Evolutionary conservation across 2,113 vertebrate species (phyloP), one percentile per base, ranked within the genome.

Genomic region (Dunckerocampus dactyliophorus): DNA sequence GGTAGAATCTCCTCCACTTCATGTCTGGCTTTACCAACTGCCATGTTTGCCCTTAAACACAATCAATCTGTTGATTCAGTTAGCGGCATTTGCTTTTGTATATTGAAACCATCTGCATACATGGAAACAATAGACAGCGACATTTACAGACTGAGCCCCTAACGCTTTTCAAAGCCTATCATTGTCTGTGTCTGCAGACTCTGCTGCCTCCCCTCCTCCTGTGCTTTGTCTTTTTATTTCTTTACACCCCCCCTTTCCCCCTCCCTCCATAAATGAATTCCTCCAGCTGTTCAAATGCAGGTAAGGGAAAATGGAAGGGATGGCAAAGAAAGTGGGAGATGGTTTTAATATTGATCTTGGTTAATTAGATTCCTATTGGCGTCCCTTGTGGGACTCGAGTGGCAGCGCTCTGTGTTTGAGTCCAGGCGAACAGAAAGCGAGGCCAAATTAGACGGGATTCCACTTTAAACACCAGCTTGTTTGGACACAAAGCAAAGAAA

Each of bases 361-460:
- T 89, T 89, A 89, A 90, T 89, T 89, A 89, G 82, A 88, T 89
- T 89, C 82, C 83, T 82, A 75, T 87, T 82, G 75, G 66, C 82
- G 75, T 85, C 83, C 74, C 53, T 1, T 62, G 53, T 79, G 83
- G 85, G 84, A 83, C 79, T 77, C 78, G 65, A 72, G 77, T 73
- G 73, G 73, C 57, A 46, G 65, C 70, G 67, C 82, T 69, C 53
- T 45, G 53, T 75, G 79, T 82, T 79, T 74, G 76, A 87, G 77
- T 77, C 80, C 74, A 71, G 74, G 74, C 55, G 59, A 63, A 76
- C 72, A 65, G 66, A 71, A 81, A 76, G 48, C 54, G 39, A 81
- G 76, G 74, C 60, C 0, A 52, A 82, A 83, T 85, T 72, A 82
- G 67, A 80, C 69, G 76, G 72, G 79, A 79, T 85, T 81, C 76